Percentiles rank a stretch among this genome's conserved stretches.
phyloP scores from a whole-genome alignment of 2,113 vertebrate genomes.

The Smithornis capensis region DNA sequence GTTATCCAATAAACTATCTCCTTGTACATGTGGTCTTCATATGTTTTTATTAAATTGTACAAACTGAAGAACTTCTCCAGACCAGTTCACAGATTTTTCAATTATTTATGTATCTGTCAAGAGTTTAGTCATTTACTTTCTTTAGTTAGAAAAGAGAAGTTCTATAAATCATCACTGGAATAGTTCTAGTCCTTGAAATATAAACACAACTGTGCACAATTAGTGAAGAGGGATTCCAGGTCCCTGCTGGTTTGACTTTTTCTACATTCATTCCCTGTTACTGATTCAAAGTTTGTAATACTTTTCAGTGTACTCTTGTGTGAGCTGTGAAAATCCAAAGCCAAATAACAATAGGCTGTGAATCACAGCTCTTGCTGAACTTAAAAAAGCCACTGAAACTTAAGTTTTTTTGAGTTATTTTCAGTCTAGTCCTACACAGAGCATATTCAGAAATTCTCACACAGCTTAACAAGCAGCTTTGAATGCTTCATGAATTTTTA shows the following conservation, averaged over 20 bases:
- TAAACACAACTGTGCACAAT: neutral
- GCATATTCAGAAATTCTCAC: conserved; percentile 11
- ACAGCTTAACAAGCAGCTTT: neutral
- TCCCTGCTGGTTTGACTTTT: neutral
- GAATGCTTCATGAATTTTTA: conserved; percentile 52
- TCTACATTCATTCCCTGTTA: neutral
- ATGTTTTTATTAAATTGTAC: neutral
- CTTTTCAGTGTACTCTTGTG: neutral
- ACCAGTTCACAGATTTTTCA: neutral
- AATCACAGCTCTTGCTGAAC: neutral
- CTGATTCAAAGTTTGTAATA: neutral
- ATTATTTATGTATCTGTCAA: neutral
- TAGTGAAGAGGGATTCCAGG: neutral
- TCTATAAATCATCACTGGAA: neutral
- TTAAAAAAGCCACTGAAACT: neutral
- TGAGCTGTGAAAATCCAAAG: neutral
- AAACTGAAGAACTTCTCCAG: neutral
- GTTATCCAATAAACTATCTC: neutral
- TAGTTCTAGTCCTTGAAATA: neutral
- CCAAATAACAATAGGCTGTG: neutral
- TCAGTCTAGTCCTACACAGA: conserved; percentile 9
- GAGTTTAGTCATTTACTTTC: neutral
- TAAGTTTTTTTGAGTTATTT: conserved; percentile 20
- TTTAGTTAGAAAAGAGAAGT: neutral
- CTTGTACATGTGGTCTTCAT: neutral